These are phyloP conservation scores for Stichopus chloronotus DNA, from an alignment of 35 echinoderm and acorn worm species.

Conservation along the genomic window DNA sequence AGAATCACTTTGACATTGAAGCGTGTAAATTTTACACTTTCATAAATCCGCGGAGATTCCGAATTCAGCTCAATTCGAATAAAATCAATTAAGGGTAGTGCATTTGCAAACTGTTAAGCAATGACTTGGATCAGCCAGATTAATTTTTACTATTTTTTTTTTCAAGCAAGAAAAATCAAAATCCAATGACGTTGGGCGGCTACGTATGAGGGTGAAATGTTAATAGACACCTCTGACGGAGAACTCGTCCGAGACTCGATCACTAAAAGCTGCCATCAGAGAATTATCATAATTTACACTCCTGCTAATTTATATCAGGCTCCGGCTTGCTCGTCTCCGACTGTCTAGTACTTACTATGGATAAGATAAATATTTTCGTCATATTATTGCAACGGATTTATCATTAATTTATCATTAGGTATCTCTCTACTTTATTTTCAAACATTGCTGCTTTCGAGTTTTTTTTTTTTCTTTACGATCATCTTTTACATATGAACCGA, in stretches of 20 bases:
- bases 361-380: constrained; percentile 16
- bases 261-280: too few species aligned
- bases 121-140: not conserved
- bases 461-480: constrained; percentile 6
- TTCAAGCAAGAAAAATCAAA: not conserved
- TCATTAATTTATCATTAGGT: constrained; percentile 19
- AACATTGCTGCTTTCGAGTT: not conserved
- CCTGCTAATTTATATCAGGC: too few species aligned
- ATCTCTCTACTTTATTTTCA: constrained; percentile 12
- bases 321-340: not conserved
- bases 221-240: too few species aligned
- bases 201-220: too few species aligned
- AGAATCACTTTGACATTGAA: not conserved
- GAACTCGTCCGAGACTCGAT: too few species aligned
- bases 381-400: not conserved
- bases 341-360: not conserved
- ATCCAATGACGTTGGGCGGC: too few species aligned
- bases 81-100: not conserved
- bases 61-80: not conserved
- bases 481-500: not conserved
- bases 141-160: not conserved
- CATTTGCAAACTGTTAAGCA: not conserved
- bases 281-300: too few species aligned
- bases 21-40: not conserved
- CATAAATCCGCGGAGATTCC: not conserved